phyloP scores from a whole-genome alignment of 2,797 vertebrate species.

The Tapirus indicus region DNA sequence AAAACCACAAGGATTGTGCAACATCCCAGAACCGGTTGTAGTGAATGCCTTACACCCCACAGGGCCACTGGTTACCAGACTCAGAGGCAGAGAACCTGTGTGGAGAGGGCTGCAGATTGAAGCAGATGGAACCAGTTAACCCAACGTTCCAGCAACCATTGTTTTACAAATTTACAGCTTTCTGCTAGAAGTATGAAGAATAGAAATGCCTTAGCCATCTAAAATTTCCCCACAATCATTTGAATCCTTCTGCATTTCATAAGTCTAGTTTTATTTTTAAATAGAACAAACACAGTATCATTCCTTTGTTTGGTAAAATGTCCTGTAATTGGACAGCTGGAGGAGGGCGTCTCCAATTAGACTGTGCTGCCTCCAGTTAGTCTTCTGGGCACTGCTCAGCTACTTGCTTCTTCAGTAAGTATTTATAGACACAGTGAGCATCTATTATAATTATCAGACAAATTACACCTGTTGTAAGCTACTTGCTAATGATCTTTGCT shows the following conservation, averaged over 20 bases:
- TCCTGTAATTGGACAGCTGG: background rate
- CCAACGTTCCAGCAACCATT: background rate
- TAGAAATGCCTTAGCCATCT: background rate
- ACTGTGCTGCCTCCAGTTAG: background rate
- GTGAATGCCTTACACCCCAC: background rate
- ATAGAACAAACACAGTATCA: background rate
- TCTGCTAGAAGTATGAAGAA: background rate
- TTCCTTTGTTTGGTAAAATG: slow-evolving; percentile 30
- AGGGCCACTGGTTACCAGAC: background rate
- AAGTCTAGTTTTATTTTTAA: slow-evolving; percentile 44
- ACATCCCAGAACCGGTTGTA: background rate
- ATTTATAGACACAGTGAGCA: slow-evolving; percentile 67
- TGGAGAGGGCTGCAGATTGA: background rate
- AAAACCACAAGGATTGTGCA: background rate
- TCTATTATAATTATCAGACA: slow-evolving; percentile 65
- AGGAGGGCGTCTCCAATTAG: background rate
- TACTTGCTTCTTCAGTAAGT: slow-evolving; percentile 53
- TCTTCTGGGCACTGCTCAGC: slow-evolving; percentile 49
- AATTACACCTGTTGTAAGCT: slow-evolving; percentile 51
- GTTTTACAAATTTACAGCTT: background rate
- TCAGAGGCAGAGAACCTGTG: background rate
- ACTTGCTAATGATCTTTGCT: slow-evolving; percentile 68
- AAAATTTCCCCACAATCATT: background rate
- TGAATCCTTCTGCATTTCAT: background rate
- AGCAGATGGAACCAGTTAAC: background rate